phyloP scores from a whole-genome alignment of 2,797 vertebrate species.

The Manis crassicaudata region DNA sequence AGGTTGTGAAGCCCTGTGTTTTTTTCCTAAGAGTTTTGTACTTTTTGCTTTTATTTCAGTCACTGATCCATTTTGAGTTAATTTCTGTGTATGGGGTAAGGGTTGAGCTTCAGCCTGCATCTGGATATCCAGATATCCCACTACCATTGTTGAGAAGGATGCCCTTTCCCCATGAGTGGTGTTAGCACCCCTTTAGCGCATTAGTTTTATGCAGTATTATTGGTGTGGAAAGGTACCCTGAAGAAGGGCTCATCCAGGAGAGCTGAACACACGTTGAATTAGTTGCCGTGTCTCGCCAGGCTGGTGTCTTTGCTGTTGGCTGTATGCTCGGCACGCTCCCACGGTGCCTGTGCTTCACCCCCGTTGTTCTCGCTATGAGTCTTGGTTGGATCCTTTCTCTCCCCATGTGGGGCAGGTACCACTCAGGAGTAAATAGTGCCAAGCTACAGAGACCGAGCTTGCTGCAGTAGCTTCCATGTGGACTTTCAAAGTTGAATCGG shows the following conservation, averaged over 20 bases:
- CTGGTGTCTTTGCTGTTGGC: neutral
- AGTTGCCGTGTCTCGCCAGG: neutral
- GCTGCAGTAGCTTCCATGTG: neutral
- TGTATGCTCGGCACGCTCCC: neutral
- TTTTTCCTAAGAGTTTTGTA: neutral
- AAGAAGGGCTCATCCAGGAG: slow-evolving; percentile 53
- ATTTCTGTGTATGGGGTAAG: neutral
- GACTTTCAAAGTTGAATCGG: neutral
- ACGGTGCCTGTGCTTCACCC: too few species aligned
- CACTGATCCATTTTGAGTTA: neutral
- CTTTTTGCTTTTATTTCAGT: neutral
- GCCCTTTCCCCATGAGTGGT: neutral
- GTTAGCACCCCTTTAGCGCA: neutral
- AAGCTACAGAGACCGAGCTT: too few species aligned
- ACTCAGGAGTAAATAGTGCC: neutral
- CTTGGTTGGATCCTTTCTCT: neutral
- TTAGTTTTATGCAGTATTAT: neutral
- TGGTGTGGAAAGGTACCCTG: slow-evolving; percentile 56
- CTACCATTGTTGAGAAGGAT: neutral
- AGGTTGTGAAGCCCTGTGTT: neutral
- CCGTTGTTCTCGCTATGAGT: neutral
- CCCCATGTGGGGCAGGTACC: too few species aligned
- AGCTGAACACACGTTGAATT: neutral
- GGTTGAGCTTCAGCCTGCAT: neutral
- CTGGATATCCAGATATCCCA: neutral